Base-by-base conservation (phyloP, 2,113 vertebrate genomes). In the Pluvianellus socialis region DNA sequence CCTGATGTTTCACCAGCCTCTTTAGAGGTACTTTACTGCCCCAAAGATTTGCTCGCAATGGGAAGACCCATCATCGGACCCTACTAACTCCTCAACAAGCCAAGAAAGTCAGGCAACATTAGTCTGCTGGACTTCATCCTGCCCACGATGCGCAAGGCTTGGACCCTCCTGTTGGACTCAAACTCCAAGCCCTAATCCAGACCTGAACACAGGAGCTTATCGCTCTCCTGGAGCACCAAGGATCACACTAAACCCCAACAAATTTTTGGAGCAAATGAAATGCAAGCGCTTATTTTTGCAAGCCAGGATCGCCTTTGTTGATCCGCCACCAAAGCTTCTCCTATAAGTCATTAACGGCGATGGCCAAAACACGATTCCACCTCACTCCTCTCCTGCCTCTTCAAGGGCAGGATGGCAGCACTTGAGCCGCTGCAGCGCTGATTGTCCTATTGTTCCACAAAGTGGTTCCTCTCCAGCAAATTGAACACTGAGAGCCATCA, bases 361-460 rank as follows among this genome's bases (percentile, higher is more conserved):
- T 44, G 75, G 89, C 74, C 83, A 80, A 96, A 97, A 96, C 93
- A 90, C 6, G 33, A 77, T 82, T 88, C 67, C 79, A 88, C 38
- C 67, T 80, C 1, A 0, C 23, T 91, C 59, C 33, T 67, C 65
- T 93, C 79, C 66, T 5, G 28, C 55, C 79, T 87, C 80, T 92
- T 79, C 72, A 94, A 89, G 79, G 84, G 73, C 45, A 81, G 68
- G 82, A 92, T 59, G 81, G 83, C 52, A 79, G 82, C 86, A 86
- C 94, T 92, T 19, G n/a, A 95, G 82, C 70, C 1, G 30, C 63
- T 77, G 88, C 65, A 53, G 90, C 7, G 1, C 89, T 97, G 94
- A 97, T 92, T 94, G 94, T 89, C 94, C 84, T 74, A 95, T 95
- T 97, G 88, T 96, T 94, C 88, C 80, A 85, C 93, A 91, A 86